Evolutionary conservation across 2,797 vertebrate species (phyloP).

Genomic region (Cercopithecus neglectus): DNA sequence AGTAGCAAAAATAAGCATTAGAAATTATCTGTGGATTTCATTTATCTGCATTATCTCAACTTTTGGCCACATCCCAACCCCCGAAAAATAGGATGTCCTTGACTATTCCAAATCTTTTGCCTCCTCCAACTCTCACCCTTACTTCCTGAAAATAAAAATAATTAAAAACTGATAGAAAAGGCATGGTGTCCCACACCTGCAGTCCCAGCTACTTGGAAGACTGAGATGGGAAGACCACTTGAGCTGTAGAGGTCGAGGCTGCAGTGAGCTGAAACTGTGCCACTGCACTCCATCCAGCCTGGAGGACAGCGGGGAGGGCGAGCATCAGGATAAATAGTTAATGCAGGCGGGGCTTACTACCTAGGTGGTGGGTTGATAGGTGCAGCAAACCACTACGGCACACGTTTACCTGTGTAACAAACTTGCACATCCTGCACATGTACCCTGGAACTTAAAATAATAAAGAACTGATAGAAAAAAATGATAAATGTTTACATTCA

Average conservation of each 20-base stretch:
- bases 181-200: rapidly evolving
- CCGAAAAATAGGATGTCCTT: background rate
- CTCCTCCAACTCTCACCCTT: background rate
- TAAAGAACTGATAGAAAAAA: background rate
- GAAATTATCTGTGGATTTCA: background rate
- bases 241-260: background rate
- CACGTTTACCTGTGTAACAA: background rate
- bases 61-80: background rate
- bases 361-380: background rate
- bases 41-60: background rate
- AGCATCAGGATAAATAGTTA: background rate
- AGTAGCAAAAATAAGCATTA: background rate
- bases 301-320: background rate
- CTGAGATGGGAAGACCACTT: background rate
- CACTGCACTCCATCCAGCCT: background rate
- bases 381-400: background rate
- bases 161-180: background rate
- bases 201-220: background rate
- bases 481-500: background rate
- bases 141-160: background rate
- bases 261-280: background rate
- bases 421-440: background rate
- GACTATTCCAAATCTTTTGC: background rate
- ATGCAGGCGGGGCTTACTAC: background rate
- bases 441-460: background rate